Evolutionary conservation across 1,140 invertebrate species (phyloP).

Genomic region (Macrobrachium nipponense): DNA sequence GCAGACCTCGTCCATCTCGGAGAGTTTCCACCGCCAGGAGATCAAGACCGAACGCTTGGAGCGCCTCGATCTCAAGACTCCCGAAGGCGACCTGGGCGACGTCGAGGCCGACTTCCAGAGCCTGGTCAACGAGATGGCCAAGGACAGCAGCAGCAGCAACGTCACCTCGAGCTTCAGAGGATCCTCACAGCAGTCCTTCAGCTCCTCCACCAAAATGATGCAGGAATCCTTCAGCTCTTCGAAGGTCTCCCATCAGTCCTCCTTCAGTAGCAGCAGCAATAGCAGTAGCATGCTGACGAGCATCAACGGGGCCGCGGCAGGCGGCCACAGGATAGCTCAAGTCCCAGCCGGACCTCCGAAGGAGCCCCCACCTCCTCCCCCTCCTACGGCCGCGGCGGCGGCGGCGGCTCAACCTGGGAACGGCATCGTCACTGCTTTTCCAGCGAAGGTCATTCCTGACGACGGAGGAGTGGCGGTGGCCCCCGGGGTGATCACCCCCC

Average conservation of each 20-base stretch:
- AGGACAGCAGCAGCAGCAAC: conserved; percentile 56
- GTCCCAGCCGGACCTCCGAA: neutral
- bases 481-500: neutral
- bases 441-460: conserved; percentile 61
- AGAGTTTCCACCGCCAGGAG: conserved; percentile 60
- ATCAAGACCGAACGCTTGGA: conserved; percentile 55
- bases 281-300: conserved; percentile 11
- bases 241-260: conserved; percentile 43
- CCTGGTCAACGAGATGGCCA: conserved; percentile 63
- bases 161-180: neutral
- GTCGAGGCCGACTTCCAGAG: conserved; percentile 64
- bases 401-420: neutral
- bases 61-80: conserved; percentile 60
- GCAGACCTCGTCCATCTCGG: conserved; percentile 54
- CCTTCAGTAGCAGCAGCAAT: conserved; percentile 38
- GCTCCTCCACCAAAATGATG: conserved; percentile 23
- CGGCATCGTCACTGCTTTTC: conserved; percentile 57
- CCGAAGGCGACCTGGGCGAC: conserved; percentile 62
- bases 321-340: neutral
- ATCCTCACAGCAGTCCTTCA: conserved; percentile 29
- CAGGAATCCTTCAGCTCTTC: conserved; percentile 40
- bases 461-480: neutral
- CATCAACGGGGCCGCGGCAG: conserved; percentile 24
- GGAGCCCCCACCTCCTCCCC: conserved; percentile 28
- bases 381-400: neutral